Conservation (phyloP, 2,113 vertebrate species). For the Ptychochromis oligacanthus region DNA sequence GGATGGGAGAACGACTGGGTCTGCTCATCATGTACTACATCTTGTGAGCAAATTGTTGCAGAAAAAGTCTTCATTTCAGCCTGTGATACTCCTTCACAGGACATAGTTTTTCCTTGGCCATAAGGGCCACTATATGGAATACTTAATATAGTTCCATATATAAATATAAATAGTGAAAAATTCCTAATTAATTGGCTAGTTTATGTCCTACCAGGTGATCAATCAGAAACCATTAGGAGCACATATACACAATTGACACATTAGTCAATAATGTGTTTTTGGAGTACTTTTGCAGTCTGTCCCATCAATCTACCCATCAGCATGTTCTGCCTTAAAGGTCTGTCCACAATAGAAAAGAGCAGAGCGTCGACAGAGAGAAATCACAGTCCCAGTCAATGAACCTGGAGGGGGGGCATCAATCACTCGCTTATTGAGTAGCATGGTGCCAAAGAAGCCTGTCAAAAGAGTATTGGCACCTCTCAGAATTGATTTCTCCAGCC, state of each 20-base stretch:
- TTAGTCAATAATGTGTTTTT: slow-evolving; percentile 43
- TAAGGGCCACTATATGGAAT: not conserved
- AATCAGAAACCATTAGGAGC: slow-evolving; percentile 41
- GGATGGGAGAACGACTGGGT: not conserved
- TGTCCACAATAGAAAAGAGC: slow-evolving; percentile 12
- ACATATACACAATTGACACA: slow-evolving; percentile 10
- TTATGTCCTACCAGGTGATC: slow-evolving; percentile 14
- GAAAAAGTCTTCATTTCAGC: slow-evolving; percentile 34
- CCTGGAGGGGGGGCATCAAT: slow-evolving; percentile 59
- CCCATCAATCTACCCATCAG: slow-evolving; percentile 49
- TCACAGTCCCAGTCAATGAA: slow-evolving; percentile 49
- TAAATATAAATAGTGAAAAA: not conserved
- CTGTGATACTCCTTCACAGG: slow-evolving; percentile 3
- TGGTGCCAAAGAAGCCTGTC: slow-evolving; percentile 21
- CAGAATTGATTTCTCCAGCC: slow-evolving; percentile 27
- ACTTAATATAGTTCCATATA: not conserved
- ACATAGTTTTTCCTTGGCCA: not conserved
- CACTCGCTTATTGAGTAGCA: slow-evolving; percentile 54
- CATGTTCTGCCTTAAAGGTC: slow-evolving; percentile 26
- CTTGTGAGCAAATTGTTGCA: slow-evolving; percentile 44
- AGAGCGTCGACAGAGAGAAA: slow-evolving; percentile 36
- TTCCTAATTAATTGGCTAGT: not conserved
- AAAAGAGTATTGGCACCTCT: slow-evolving; percentile 46
- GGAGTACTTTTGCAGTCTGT: slow-evolving; percentile 34
- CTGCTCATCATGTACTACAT: slow-evolving; percentile 33